phyloP scores from a whole-genome alignment of 2,888 invertebrate genomes.

The Pycnomerus fuliginosus region DNA sequence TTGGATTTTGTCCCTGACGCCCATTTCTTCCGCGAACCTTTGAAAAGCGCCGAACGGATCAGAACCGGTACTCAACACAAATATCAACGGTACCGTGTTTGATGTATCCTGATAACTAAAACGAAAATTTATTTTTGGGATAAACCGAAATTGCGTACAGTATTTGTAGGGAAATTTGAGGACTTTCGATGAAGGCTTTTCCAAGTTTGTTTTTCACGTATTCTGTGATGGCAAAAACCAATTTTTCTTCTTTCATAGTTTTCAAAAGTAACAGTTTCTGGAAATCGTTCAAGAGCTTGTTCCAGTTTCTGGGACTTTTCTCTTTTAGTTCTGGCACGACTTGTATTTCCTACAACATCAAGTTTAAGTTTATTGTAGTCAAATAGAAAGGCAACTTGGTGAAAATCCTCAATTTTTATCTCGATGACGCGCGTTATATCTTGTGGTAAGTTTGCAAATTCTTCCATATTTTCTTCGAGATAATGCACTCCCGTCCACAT shows the following conservation, averaged over 20 bases:
- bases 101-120: conserved; percentile 71
- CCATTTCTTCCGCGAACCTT: conserved; percentile 76
- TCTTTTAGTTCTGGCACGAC: conserved; percentile 47
- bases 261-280: conserved; percentile 81
- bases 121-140: conserved; percentile 30
- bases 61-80: conserved; percentile 84
- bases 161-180: conserved; percentile 67
- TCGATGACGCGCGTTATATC: conserved; percentile 60
- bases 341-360: conserved; percentile 62
- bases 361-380: no score
- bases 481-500: conserved; percentile 72
- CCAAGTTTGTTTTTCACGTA: conserved; percentile 79
- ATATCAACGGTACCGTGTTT: conserved; percentile 74
- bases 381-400: conserved; percentile 56
- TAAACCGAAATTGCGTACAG: conserved; percentile 53
- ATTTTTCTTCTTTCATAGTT: conserved; percentile 74
- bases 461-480: conserved; percentile 59
- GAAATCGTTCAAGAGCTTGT: conserved; percentile 64
- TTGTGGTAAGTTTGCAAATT: conserved; percentile 57
- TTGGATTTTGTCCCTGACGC: conserved; percentile 65
- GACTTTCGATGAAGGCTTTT: conserved; percentile 77
- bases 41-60: conserved; percentile 84
- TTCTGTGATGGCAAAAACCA: conserved; percentile 78
- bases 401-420: conserved; percentile 62
- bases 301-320: conserved; percentile 57